Evolutionary conservation across 2,797 vertebrate genomes (phyloP).

Genomic region (Premnoplex brunnescens): DNA sequence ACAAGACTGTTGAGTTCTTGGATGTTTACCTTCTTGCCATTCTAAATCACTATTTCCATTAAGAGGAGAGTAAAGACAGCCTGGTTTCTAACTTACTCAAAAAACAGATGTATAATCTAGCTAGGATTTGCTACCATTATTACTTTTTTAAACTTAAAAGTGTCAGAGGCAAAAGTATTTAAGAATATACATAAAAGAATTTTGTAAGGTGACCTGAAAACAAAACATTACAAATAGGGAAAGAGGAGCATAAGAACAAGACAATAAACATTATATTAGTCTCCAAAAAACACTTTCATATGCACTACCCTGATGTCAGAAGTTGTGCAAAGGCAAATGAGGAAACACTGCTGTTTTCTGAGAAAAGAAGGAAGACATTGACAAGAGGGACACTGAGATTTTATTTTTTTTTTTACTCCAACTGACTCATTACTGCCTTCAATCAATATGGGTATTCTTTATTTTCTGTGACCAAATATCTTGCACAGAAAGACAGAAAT

Average conservation of each 20-base stretch:
- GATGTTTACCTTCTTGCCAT: neutral
- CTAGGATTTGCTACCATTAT: neutral
- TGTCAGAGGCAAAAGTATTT: neutral
- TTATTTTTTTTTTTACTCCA: neutral
- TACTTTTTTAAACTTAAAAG: neutral
- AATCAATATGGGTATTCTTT: neutral
- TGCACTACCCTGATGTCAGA: neutral
- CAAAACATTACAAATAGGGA: neutral
- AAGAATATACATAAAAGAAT: neutral
- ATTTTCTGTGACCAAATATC: neutral
- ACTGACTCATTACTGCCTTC: neutral
- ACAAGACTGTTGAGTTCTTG: neutral
- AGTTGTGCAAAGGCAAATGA: neutral
- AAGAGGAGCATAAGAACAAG: neutral
- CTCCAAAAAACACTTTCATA: neutral
- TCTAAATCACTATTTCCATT: neutral
- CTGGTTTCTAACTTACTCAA: neutral
- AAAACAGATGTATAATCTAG: neutral
- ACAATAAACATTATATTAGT: neutral
- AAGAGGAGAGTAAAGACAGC: neutral
- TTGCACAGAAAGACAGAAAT: neutral
- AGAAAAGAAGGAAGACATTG: neutral
- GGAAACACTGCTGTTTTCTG: neutral
- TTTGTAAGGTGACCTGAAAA: neutral
- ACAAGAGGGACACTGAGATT: neutral